phyloP scores from a whole-genome alignment of 1,140 invertebrate genomes.

The Chelonus insularis region DNA sequence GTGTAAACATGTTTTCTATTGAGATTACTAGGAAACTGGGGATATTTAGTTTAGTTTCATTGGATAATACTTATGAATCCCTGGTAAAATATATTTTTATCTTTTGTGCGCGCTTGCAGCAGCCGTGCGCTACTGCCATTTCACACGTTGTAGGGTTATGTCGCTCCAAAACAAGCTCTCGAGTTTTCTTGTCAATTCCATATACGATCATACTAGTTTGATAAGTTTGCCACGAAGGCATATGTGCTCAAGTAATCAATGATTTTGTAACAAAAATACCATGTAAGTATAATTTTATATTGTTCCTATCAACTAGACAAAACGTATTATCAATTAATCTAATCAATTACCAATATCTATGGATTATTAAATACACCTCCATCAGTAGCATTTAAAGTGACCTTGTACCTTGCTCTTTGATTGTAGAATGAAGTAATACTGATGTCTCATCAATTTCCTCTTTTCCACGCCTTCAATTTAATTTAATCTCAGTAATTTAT shows the following conservation, averaged over 20 bases:
- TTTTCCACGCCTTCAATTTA: constrained; percentile 7
- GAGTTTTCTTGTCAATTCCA: constrained; percentile 20
- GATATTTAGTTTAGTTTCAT: not conserved
- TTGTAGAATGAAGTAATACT: constrained; percentile 14
- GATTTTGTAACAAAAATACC: constrained; percentile 17
- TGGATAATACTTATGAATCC: not conserved
- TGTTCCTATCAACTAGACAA: too few species aligned
- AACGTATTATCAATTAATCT: constrained; percentile 29
- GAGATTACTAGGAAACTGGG: not conserved
- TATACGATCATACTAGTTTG: constrained; percentile 19
- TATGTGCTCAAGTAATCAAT: not conserved
- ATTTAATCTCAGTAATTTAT: constrained; percentile 6
- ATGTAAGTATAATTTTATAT: too few species aligned
- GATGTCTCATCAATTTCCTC: constrained; percentile 22
- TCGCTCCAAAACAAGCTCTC: constrained; percentile 26
- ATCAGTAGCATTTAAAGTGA: constrained; percentile 15
- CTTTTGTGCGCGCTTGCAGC: not conserved
- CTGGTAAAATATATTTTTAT: constrained; percentile 2
- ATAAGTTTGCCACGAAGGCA: not conserved
- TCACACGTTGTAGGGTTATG: constrained; percentile 25
- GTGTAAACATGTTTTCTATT: not conserved
- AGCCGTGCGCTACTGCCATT: not conserved
- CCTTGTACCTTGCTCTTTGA: constrained; percentile 29
- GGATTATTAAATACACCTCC: not conserved
- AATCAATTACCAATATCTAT: constrained; percentile 12